A percentile compares a stretch with the other conserved stretches of the same genome.
Conservation (phyloP, 2,113 vertebrate genomes). For the Fukomys damarensis region DNA sequence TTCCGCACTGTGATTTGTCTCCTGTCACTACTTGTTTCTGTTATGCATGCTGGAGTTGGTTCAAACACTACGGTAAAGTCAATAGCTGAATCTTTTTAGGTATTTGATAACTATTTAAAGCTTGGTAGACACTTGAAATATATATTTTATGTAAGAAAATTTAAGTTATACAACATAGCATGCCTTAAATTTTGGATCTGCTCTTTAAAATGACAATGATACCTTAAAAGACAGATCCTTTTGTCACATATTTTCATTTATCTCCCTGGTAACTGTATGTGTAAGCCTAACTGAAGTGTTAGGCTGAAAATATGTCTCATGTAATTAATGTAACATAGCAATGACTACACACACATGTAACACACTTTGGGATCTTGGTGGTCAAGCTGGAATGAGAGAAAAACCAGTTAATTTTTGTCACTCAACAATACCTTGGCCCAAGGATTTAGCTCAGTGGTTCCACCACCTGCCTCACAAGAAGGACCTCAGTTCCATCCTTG, state of each 20-base stretch:
- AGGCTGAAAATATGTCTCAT: not conserved
- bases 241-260: not conserved
- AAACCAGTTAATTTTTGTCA: not conserved
- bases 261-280: not conserved
- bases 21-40: not conserved
- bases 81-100: not conserved
- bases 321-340: not conserved
- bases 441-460: too few relatives aligned
- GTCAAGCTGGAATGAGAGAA: not conserved
- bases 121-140: not conserved
- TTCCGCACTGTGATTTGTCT: not conserved
- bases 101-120: slow-evolving; percentile 26
- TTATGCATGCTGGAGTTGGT: not conserved
- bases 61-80: not conserved
- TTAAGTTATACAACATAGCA: not conserved
- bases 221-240: slow-evolving; percentile 13
- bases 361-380: not conserved
- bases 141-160: slow-evolving; percentile 2
- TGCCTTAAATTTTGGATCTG: not conserved
- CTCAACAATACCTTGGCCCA: not conserved
- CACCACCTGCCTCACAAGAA: too few relatives aligned
- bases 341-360: not conserved
- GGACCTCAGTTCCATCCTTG: too few relatives aligned
- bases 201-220: slow-evolving; percentile 4
- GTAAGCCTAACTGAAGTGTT: not conserved